These are phyloP conservation scores for Drosophila persimilis DNA, from an alignment of 1,140 invertebrate species.

Conservation along the genomic window DNA sequence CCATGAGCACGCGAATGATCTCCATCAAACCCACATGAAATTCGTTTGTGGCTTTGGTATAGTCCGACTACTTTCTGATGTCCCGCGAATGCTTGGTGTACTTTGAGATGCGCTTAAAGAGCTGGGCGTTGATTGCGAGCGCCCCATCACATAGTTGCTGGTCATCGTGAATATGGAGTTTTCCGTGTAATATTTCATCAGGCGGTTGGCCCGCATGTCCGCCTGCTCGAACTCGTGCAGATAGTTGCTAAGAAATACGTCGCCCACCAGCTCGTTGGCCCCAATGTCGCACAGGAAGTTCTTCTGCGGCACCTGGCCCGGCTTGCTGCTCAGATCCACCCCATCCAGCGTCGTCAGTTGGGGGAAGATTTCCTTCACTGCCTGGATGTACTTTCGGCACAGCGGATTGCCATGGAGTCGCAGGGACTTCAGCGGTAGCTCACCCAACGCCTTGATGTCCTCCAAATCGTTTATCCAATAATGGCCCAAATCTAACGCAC, in stretches of 20 bases:
- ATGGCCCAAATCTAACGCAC: too few relatives aligned
- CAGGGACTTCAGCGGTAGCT: too few relatives aligned
- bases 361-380: conserved; percentile 83
- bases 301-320: conserved; percentile 52
- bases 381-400: conserved; percentile 43
- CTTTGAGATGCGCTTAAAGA: conserved; percentile 51
- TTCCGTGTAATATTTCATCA: conserved; percentile 45
- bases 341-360: conserved; percentile 59
- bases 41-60: conserved; percentile 22
- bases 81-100: conserved; percentile 57
- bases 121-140: conserved; percentile 20
- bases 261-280: conserved; percentile 63
- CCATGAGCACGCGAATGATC: conserved; percentile 57
- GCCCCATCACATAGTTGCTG: conserved; percentile 48
- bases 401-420: too few relatives aligned
- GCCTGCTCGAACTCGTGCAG: conserved; percentile 50
- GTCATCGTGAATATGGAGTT: conserved; percentile 65
- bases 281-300: conserved; percentile 61
- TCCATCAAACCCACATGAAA: conserved; percentile 45
- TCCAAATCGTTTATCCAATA: too few relatives aligned
- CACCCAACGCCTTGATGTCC: too few relatives aligned
- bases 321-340: conserved; percentile 46
- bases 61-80: conserved; percentile 30
- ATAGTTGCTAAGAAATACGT: conserved; percentile 54
- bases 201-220: conserved; percentile 29